Base-by-base conservation (phyloP, 2,797 vertebrate species). In the Coregonus sp. region DNA sequence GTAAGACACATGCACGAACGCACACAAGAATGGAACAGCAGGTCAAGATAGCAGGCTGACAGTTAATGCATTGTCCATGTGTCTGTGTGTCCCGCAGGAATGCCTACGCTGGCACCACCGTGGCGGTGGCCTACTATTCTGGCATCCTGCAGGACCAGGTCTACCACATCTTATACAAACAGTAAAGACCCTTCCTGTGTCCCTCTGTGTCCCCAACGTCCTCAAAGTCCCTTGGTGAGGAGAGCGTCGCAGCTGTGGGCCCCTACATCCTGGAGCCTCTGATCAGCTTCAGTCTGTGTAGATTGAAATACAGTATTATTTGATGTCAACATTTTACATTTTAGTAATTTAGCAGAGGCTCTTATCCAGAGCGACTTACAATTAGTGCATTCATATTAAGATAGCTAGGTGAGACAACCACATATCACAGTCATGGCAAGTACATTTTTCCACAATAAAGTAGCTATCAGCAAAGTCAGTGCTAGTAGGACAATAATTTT, bases 71-170 rank as follows among this genome's bases (percentile, higher is more conserved):
- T 37, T 70, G 2, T 76, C 18, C 29, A 1, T 75, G 54, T 82
- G 54, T 6, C 68, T 51, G 3, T n/a, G 59, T 72, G 54, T 6
- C 68, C 63, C 3, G 15, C 78, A 95, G 95, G 86, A 92, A 79
- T 78, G 0, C 93, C 72, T 94, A 91, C 20, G 9, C 40, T 0
- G 94, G 95, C 0, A 92, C 91, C 1, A 67, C 81, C 77, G 76
- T 12, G 3, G 76, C 82, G 4, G 1, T 90, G 47, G 95, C 94
- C 69, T 95, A 95, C 1, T 95, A 95, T 1, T 0, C 31, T 0
- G 86, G 85, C 56, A 93, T 95, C 25, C 25, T 25, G 25, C 25
- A 25, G 1, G 25, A 25, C 25, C 25, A 25, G 25, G 25, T 25
- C 15, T 93, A 93, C 79, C 85, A 95, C 81, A 20, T 86, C 6